These are phyloP conservation scores for Tokudaia tokunoshimensis DNA, from an alignment of 2,797 vertebrate genomes.

Conservation along the genomic window DNA sequence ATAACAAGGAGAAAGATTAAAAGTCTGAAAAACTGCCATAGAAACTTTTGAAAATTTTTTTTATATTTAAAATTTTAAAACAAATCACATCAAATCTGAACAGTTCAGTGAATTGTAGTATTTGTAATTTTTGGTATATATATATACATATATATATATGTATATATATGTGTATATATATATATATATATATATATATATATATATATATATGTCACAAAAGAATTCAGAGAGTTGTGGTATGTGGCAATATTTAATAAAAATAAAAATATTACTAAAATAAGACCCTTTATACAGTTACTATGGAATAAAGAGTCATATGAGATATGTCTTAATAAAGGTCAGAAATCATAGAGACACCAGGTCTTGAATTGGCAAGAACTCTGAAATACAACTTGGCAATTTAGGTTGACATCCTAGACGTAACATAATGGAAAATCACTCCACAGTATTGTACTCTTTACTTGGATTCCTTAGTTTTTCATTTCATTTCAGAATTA, in stretches of 20 bases:
- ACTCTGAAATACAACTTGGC: not conserved
- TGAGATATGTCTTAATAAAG: not conserved
- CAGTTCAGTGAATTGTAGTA: not conserved
- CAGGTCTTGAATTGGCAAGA: too few relatives aligned
- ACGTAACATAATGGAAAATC: not conserved
- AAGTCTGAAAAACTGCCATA: not conserved
- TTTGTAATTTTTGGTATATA: not conserved
- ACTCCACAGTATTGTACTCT: not conserved
- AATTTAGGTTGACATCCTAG: not conserved
- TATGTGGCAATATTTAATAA: not conserved
- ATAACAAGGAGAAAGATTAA: too few relatives aligned
- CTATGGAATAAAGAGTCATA: not conserved
- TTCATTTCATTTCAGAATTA: not conserved
- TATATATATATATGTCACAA: not conserved
- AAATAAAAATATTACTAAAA: not conserved
- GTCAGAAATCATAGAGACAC: not conserved
- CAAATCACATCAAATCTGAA: not conserved
- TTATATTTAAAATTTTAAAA: conserved; percentile 1
- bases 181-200: too few relatives aligned
- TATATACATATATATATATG: not conserved
- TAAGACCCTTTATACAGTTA: not conserved
- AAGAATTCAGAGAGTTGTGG: not conserved
- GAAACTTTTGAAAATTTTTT: not conserved
- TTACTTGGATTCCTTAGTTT: not conserved
- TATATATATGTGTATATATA: not conserved